Conservation (phyloP, 2,797 vertebrate genomes). For the Bradypodion ventrale region DNA sequence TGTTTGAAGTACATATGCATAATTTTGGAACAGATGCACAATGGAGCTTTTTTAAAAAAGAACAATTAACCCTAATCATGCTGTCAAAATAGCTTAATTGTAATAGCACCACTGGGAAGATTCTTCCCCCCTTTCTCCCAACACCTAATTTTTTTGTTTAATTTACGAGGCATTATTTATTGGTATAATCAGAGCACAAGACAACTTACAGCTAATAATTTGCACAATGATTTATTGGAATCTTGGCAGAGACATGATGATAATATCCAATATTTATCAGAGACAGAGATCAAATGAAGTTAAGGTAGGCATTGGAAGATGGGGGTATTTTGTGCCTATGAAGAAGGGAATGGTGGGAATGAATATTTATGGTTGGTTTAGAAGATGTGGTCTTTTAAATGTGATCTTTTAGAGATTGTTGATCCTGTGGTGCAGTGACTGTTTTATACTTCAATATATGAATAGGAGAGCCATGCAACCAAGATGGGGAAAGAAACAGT, state of each 20-base stretch:
- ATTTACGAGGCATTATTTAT: constrained; percentile 28
- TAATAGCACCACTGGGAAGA: neutral
- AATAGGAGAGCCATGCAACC: too few relatives aligned
- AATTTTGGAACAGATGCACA: neutral
- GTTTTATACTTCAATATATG: too few relatives aligned
- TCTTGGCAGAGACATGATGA: constrained; percentile 37
- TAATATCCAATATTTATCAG: neutral
- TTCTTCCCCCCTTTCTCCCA: neutral
- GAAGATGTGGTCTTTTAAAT: too few relatives aligned
- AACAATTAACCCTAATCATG: constrained; percentile 11
- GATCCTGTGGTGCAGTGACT: too few relatives aligned
- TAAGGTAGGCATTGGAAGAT: neutral
- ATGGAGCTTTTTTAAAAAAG: neutral
- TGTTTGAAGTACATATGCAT: neutral
- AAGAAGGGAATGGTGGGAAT: neutral
- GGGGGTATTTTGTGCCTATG: neutral
- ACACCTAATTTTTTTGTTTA: constrained; percentile 28
- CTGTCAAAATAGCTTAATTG: constrained; percentile 13
- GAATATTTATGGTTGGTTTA: neutral
- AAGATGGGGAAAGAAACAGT: too few relatives aligned
- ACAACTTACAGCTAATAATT: constrained; percentile 24
- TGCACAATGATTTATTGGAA: constrained; percentile 12
- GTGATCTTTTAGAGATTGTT: too few relatives aligned
- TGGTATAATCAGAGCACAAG: constrained; percentile 17
- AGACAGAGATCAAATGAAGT: neutral